phyloP scores from a whole-genome alignment of 2,113 vertebrate species.

The Limnothrissa miodon region DNA sequence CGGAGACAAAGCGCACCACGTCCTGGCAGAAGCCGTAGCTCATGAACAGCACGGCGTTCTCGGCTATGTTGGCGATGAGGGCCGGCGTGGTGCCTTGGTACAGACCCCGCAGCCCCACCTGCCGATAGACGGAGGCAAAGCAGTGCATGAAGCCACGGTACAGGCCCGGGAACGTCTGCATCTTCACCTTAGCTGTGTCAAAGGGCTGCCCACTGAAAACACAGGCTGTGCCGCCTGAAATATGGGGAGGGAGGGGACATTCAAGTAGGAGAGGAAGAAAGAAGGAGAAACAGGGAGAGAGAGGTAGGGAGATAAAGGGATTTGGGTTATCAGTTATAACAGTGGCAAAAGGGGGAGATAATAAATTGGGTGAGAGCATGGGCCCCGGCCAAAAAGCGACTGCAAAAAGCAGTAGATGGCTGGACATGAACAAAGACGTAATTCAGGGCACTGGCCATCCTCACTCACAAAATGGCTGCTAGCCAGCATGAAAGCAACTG shows the following conservation, averaged over 20 bases:
- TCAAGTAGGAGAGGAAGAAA: background rate
- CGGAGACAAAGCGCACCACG: constrained; percentile 75
- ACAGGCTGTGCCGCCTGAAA: constrained; percentile 82
- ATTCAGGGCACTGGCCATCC: background rate
- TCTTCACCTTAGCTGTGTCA: constrained; percentile 96
- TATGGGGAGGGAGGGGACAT: background rate
- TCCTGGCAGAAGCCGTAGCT: constrained; percentile 97
- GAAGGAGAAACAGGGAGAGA: background rate
- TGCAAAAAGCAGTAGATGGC: background rate
- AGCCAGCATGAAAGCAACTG: too few species aligned
- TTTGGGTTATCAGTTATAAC: background rate
- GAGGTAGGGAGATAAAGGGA: background rate
- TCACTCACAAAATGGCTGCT: background rate
- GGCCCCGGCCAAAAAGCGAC: background rate
- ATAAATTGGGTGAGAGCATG: background rate
- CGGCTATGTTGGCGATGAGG: constrained; percentile 87
- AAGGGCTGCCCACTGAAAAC: constrained; percentile 93
- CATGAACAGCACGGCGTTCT: constrained; percentile 97
- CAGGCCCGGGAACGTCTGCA: constrained; percentile 90
- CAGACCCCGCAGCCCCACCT: constrained; percentile 86
- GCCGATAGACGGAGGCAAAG: constrained; percentile 80
- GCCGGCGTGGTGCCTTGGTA: constrained; percentile 93
- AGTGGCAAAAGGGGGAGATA: background rate
- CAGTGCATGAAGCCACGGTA: constrained; percentile 88
- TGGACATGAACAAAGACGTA: background rate